Percentiles rank a stretch among this genome's conserved stretches.
Evolutionary conservation across 2,888 invertebrate genomes (phyloP).

Genomic region (Coenonympha arcania): DNA sequence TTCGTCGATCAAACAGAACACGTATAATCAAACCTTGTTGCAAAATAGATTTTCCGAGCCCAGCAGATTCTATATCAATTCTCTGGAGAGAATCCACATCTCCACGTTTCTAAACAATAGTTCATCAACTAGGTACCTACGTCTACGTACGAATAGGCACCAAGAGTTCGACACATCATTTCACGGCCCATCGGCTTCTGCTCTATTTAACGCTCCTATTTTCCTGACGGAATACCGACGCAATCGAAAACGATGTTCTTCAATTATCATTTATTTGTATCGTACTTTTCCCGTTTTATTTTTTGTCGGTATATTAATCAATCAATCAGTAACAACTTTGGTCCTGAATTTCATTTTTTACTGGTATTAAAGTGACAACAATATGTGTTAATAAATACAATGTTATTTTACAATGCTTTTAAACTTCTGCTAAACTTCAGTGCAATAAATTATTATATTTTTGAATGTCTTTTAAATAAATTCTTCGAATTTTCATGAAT

Average conservation of each 20-base stretch:
- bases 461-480: no score
- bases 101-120: constrained; percentile 53
- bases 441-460: no score
- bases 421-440: no score
- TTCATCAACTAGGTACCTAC: constrained; percentile 43
- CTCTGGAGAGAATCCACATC: constrained; percentile 30
- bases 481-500: no score
- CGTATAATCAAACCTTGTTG: constrained; percentile 28
- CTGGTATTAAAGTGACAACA: background rate
- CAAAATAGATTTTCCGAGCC: constrained; percentile 32
- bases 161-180: constrained; percentile 47
- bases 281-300: background rate
- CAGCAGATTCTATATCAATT: constrained; percentile 34
- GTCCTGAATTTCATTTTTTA: background rate
- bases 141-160: constrained; percentile 23
- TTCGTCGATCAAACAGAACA: constrained; percentile 24
- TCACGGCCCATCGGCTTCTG: constrained; percentile 52
- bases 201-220: constrained; percentile 60
- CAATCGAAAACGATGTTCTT: constrained; percentile 1
- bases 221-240: constrained; percentile 35
- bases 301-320: background rate
- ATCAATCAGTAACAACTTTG: no score
- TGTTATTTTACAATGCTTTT: no score
- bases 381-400: no score
- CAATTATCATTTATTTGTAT: constrained; percentile 5